Evolutionary conservation across 2,888 invertebrate species (phyloP).

Genomic region (Lochmaea capreae): DNA sequence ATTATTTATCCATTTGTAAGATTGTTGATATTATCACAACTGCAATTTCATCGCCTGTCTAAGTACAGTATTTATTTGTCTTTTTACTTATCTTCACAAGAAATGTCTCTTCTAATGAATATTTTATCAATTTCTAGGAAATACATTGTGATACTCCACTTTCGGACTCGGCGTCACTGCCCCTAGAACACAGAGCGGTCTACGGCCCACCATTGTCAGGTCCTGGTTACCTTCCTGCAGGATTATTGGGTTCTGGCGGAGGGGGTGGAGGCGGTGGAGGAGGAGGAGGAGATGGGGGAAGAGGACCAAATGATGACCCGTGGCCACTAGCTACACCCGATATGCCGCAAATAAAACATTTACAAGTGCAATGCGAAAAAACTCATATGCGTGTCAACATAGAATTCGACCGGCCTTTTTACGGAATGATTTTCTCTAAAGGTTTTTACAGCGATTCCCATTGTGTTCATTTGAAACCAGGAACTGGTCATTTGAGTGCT

Average conservation of each 20-base stretch:
- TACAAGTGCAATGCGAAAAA: slow-evolving; percentile 95
- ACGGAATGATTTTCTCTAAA: slow-evolving; percentile 96
- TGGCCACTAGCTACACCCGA: slow-evolving; percentile 92
- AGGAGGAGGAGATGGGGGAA: slow-evolving; percentile 54
- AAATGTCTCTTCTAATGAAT: slow-evolving; percentile 27
- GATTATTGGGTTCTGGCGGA: slow-evolving; percentile 61
- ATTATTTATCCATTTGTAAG: too few relatives aligned
- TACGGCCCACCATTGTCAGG: slow-evolving; percentile 75
- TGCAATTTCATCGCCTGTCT: slow-evolving; percentile 1
- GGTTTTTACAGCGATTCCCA: slow-evolving; percentile 92
- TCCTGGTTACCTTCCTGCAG: slow-evolving; percentile 64
- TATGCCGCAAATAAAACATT: slow-evolving; percentile 92
- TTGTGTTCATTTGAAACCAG: slow-evolving; percentile 92
- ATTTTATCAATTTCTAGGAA: slow-evolving; percentile 70
- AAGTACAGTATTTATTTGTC: neutral
- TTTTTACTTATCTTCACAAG: neutral
- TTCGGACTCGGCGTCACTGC: slow-evolving; percentile 83
- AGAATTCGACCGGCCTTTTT: slow-evolving; percentile 94
- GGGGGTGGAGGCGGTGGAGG: slow-evolving; percentile 61
- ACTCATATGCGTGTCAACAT: slow-evolving; percentile 96
- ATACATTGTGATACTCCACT: slow-evolving; percentile 81
- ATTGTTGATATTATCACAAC: too few relatives aligned
- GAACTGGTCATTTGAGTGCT: slow-evolving; percentile 89
- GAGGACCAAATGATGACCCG: slow-evolving; percentile 77
- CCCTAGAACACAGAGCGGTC: slow-evolving; percentile 82